Percentiles rank a stretch among this genome's conserved stretches.
phyloP scores from a whole-genome alignment of 2,888 invertebrate species.

The Rotaria magnacalcarata region DNA sequence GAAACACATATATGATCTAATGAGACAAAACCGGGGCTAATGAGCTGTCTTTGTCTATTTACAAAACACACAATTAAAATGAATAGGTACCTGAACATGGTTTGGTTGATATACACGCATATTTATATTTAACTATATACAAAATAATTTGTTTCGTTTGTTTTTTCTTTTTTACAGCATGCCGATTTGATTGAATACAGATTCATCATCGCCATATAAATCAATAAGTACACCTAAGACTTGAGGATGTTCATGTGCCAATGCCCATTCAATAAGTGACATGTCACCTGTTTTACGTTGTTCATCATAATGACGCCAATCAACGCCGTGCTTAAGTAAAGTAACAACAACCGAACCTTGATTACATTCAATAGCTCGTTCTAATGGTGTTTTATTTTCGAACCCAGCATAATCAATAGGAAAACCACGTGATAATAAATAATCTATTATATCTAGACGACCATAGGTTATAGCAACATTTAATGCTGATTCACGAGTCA shows the following conservation, averaged over 20 bases:
- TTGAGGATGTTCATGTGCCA: slow-evolving; percentile 1
- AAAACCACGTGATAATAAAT: slow-evolving; percentile 2
- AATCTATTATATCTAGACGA: slow-evolving; percentile 1
- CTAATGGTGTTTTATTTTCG: slow-evolving; percentile 29
- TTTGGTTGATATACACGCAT: not conserved
- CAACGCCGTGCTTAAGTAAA: not conserved
- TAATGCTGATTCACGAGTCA: slow-evolving; percentile 19
- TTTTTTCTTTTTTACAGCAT: not conserved
- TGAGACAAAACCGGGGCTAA: slow-evolving; percentile 20
- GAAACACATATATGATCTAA: not conserved
- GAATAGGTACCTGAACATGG: not conserved
- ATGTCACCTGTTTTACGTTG: not conserved
- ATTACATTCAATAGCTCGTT: slow-evolving; percentile 35
- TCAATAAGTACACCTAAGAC: slow-evolving; percentile 24
- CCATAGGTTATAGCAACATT: not conserved
- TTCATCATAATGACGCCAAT: slow-evolving; percentile 27
- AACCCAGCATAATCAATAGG: slow-evolving; percentile 7
- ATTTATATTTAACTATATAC: not conserved
- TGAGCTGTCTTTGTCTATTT: not conserved
- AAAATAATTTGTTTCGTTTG: not conserved
- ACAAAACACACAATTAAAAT: not conserved
- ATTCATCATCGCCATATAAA: slow-evolving; percentile 28
- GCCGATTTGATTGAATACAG: slow-evolving; percentile 15
- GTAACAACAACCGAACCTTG: slow-evolving; percentile 13
- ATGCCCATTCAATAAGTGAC: slow-evolving; percentile 29